Evolutionary conservation across 2,797 vertebrate genomes (phyloP), one percentile per base, ranked within the genome.

Genomic region (Loris lydekkerianus): DNA sequence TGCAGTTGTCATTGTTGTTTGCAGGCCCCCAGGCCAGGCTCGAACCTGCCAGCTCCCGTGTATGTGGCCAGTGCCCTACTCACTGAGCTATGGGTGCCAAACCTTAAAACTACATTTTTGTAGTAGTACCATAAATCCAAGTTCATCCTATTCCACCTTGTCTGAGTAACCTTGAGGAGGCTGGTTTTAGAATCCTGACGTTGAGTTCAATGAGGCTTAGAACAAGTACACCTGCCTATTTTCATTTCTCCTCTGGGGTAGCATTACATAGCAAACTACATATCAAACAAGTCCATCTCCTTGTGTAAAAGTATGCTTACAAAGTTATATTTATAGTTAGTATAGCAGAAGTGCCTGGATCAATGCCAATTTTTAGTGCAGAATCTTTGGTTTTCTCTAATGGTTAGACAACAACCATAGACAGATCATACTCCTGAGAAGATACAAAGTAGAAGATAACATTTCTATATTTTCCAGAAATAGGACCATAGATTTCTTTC

Each of bases 171-270:
- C 86, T 82, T 75, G 61, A 94, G 56, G 21, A 91, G 46, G 29
- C 10, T 89, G 23, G 25, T 76, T 85, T 95, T 89, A 61, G 31
- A 94, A 85, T 89, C n/a, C 65, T 92, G 63, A 89, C 67, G 60
- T 78, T 92, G 80, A 87, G 49, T 87, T 97, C 76, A 93, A 23
- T 81, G 93, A 96, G 23, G 37, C 69, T 97, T 97, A 84, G 9
- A 95, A 82, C 61, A 65, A 96, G 43, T 70, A 90, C 20, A 94
- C 40, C 65, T 73, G 56, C 11, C 40, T 89, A 73, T 56, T 97
- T 92, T 95, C 77, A 95, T 86, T 46, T 96, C 75, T 91, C 65
- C 67, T 84, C 89, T 96, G 13, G 75, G n/a, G 25, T 58, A 89
- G 77, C 27, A 89, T 89, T 37, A 95, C 10, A 77, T 23, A 85